phyloP scores from a whole-genome alignment of 1,140 invertebrate genomes.

The Drosophila littoralis region DNA sequence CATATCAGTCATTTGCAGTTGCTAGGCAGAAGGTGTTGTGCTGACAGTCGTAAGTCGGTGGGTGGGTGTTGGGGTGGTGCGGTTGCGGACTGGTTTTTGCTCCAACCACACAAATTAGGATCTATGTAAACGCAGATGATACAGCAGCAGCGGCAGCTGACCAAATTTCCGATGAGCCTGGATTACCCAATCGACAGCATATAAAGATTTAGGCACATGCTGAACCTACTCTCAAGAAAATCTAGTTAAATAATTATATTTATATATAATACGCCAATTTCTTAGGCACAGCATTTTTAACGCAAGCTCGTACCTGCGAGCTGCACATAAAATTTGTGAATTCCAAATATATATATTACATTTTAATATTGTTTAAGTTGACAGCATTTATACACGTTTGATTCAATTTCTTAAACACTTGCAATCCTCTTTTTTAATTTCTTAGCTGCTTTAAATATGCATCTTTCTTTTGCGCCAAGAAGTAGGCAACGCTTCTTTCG shows the following conservation, averaged over 20 bases:
- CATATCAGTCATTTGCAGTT: constrained; percentile 61
- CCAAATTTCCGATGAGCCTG: not conserved
- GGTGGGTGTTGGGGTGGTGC: not conserved
- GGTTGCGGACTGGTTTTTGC: not conserved
- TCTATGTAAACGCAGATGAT: constrained; percentile 27
- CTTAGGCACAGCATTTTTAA: too few species aligned
- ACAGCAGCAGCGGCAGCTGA: constrained; percentile 15
- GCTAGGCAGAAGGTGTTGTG: constrained; percentile 42
- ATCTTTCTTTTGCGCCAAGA: not conserved
- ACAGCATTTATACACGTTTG: not conserved
- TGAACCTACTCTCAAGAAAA: not conserved
- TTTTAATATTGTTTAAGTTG: too few species aligned
- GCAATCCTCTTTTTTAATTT: not conserved
- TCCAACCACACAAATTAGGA: constrained; percentile 43
- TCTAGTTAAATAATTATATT: too few species aligned
- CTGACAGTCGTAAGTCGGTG: constrained; percentile 20
- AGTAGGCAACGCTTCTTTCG: constrained; percentile 33
- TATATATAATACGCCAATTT: too few species aligned
- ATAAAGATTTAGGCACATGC: not conserved
- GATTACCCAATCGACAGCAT: not conserved
- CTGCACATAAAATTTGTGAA: too few species aligned
- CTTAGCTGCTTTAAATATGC: not conserved
- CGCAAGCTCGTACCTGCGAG: too few species aligned
- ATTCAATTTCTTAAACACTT: not conserved
- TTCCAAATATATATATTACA: too few species aligned